Conservation (phyloP, 2,797 vertebrate genomes). For the Acanthurus lineatus region DNA sequence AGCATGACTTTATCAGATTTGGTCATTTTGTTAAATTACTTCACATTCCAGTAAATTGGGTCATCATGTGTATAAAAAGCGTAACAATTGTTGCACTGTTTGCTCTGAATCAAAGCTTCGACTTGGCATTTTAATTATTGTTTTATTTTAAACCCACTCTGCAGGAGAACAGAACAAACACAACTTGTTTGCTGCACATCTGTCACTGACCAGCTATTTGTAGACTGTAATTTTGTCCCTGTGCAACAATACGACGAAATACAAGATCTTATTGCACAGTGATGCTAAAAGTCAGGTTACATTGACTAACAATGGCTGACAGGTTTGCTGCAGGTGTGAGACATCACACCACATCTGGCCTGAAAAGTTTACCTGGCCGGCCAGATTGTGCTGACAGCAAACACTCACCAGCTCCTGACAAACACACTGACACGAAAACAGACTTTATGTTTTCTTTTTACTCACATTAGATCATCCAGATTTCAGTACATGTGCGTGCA, state of each 20-base stretch:
- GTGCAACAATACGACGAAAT: background rate
- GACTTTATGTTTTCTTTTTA: conserved; percentile 12
- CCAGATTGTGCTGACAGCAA: conserved; percentile 65
- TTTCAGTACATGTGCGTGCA: background rate
- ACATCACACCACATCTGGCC: conserved; percentile 62
- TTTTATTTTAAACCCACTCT: background rate
- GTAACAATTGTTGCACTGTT: background rate
- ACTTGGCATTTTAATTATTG: background rate
- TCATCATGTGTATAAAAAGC: background rate
- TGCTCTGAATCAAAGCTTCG: background rate
- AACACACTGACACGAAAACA: conserved; percentile 19
- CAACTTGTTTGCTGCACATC: background rate
- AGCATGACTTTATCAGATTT: background rate
- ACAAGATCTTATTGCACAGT: background rate
- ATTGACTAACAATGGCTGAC: conserved; percentile 34
- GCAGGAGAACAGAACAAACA: background rate
- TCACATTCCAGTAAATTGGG: background rate
- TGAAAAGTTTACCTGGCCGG: conserved; percentile 37
- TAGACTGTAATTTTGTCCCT: background rate
- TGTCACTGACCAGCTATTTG: background rate
- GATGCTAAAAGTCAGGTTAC: conserved; percentile 22
- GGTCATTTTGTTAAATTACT: background rate
- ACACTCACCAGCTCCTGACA: conserved; percentile 37
- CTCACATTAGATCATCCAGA: background rate
- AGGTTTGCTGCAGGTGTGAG: conserved; percentile 41